A percentile compares a stretch with the other conserved stretches of the same genome.
These are phyloP conservation scores for Oasisia sp. DNA, from an alignment of 2,888 invertebrate species.

Conservation along the genomic window DNA sequence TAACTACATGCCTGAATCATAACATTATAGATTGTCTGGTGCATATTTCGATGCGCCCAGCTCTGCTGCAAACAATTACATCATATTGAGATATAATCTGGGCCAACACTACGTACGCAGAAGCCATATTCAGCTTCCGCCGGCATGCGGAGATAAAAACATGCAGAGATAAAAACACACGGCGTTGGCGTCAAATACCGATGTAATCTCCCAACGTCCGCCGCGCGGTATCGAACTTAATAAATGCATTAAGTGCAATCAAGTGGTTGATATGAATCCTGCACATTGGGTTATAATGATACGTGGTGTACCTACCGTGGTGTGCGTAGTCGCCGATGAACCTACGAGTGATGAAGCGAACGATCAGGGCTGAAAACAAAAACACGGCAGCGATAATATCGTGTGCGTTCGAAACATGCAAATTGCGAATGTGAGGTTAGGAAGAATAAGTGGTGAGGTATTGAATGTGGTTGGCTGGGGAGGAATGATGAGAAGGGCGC, in stretches of 20 bases:
- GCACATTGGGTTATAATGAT: not conserved
- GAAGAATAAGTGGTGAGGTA: no score
- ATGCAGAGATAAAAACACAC: not conserved
- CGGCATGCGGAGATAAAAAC: not conserved
- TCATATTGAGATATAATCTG: not conserved
- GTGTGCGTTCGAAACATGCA: not conserved
- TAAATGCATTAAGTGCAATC: conserved; percentile 10
- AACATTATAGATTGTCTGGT: no score
- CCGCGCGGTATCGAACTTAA: not conserved
- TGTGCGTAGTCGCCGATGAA: not conserved
- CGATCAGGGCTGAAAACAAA: not conserved
- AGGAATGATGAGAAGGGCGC: not conserved
- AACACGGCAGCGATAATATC: not conserved
- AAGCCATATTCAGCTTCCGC: not conserved
- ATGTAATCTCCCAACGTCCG: not conserved
- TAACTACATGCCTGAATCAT: no score
- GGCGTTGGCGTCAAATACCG: not conserved
- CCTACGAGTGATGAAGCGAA: not conserved
- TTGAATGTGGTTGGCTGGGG: no score
- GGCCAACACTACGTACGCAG: not conserved
- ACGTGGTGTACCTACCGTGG: not conserved
- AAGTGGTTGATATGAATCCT: not conserved
- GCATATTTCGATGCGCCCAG: no score
- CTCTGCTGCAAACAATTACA: not conserved
- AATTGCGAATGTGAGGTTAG: not conserved